Base-by-base conservation (phyloP, 2,797 vertebrate species). In the Etheostoma nigrum region DNA sequence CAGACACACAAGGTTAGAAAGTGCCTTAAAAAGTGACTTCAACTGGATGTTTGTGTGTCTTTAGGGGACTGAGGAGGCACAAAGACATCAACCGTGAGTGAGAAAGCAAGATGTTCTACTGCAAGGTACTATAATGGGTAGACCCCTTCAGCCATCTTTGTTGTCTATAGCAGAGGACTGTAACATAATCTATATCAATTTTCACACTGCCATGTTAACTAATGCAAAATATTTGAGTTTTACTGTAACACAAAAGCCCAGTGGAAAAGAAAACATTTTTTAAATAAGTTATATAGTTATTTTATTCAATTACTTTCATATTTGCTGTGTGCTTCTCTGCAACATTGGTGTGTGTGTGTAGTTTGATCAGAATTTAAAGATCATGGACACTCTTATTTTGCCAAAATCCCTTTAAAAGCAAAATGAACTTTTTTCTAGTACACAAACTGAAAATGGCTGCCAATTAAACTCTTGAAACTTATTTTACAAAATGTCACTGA, bases 81-180 rank as follows among this genome's bases (percentile, higher is more conserved):
- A 82, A 65, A 69, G 65, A 75, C 69, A 74, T 62, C 65, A 66
- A 47, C 51, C n/a, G 10, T 53, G 63, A 61, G 59, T 23, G 68
- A 76, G 58, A 81, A 58, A 78, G 74, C 78, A 90, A 89, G 89
- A 89, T 86, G 88, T 88, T 88, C 59, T 70, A 65, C 59, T 68
- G 74, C 73, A 74, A 78, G 53, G 71, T 60, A 70, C 80, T 61
- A 77, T 61, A 47, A 78, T n/a, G 44, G 21, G 57, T 21, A 27
- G 13, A 78, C 9, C 33, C 74, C 64, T 78, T 61, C 57, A 67
- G 72, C 49, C 58, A 36, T 67, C 33, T 62, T 52, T 83, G 21
- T 47, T 58, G 21, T 68, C 25, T 58, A 23, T 8, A 55, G 64
- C 45, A 68, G 9, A 48, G 11, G 64, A 48, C 7, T 71, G 74